Percentiles rank a stretch among this genome's conserved stretches.
Conservation (phyloP, 2,113 vertebrate genomes). For the Puffinus mauretanicus region DNA sequence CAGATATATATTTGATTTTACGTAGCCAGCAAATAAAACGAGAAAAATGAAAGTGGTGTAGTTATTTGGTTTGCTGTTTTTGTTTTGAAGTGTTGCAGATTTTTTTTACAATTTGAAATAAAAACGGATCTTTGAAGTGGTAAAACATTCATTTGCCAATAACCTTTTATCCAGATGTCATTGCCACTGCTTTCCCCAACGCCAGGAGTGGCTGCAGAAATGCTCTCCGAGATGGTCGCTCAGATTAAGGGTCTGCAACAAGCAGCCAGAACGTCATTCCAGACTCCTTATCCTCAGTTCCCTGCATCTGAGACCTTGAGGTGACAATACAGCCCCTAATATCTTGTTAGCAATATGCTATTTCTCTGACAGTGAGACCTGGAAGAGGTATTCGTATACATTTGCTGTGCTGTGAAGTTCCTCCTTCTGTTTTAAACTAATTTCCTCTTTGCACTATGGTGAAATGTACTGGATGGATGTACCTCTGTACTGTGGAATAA, state of each 20-base stretch:
- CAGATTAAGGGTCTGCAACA: neutral
- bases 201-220: neutral
- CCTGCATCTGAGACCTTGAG: neutral
- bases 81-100: neutral
- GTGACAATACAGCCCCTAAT: neutral
- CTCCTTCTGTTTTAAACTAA: neutral
- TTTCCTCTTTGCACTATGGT: neutral
- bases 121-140: neutral
- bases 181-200: neutral
- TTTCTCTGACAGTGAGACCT: neutral
- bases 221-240: neutral
- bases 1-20: neutral
- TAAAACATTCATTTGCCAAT: neutral
- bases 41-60: neutral
- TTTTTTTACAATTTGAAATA: neutral
- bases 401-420: neutral
- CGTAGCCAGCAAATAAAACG: neutral
- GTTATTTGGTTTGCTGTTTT: neutral
- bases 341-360: neutral
- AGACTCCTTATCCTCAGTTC: neutral
- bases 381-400: neutral
- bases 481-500: neutral
- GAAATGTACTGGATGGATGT: neutral
- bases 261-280: neutral
- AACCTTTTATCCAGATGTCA: neutral